A percentile compares a stretch with the other conserved stretches of the same genome.
Evolutionary conservation across 2,888 invertebrate species (phyloP).

Genomic region (Chrysolina haemoptera): DNA sequence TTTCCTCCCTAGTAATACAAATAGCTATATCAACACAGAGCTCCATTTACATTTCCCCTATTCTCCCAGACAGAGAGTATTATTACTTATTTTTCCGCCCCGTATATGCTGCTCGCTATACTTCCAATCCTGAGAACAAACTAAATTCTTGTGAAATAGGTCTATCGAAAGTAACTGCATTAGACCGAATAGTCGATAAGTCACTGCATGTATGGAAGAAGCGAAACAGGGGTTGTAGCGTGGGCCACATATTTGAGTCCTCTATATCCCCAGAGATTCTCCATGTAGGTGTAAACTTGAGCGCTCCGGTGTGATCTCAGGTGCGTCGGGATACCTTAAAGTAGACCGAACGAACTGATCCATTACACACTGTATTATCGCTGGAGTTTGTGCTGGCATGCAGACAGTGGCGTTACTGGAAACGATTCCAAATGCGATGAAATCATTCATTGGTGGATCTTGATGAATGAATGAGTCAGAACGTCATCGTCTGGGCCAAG

Average conservation of each 20-base stretch:
- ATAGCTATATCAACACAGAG: too few species aligned
- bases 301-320: constrained; percentile 52
- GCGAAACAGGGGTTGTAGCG: constrained; percentile 28
- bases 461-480: too few species aligned
- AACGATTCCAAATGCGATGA: not conserved
- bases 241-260: constrained; percentile 30
- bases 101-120: not conserved
- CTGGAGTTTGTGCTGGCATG: not conserved
- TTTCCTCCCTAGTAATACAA: too few species aligned
- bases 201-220: constrained; percentile 16
- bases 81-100: not conserved
- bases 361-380: constrained; percentile 10
- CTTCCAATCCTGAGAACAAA: not conserved
- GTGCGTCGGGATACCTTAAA: constrained; percentile 53
- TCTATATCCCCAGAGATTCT: constrained; percentile 44
- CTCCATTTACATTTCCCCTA: too few species aligned
- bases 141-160: constrained; percentile 6
- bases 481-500: too few species aligned
- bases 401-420: not conserved
- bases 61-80: too few species aligned
- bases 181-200: constrained; percentile 21
- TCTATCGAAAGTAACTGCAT: constrained; percentile 8
- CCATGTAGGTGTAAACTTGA: constrained; percentile 47
- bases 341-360: constrained; percentile 15
- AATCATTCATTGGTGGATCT: too few species aligned